phyloP scores from a whole-genome alignment of 2,888 invertebrate genomes.

The Zhengitettix transpicula region DNA sequence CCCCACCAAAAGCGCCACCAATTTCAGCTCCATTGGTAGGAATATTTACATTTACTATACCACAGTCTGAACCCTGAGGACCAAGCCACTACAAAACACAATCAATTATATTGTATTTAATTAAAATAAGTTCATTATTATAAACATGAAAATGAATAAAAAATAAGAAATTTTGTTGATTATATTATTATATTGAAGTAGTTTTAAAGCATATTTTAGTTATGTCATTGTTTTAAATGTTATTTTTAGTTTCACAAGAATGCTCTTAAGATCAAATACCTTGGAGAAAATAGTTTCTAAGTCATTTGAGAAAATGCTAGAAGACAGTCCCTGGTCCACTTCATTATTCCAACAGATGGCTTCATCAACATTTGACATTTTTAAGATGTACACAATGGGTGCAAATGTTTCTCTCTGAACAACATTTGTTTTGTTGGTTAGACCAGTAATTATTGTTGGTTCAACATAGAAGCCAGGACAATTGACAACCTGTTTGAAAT shows the following conservation, averaged over 20 bases:
- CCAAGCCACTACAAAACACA: constrained; percentile 58
- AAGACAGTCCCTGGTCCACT: constrained; percentile 91
- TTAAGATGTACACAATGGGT: constrained; percentile 89
- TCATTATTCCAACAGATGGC: constrained; percentile 89
- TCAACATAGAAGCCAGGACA: constrained; percentile 83
- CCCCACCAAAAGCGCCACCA: constrained; percentile 96
- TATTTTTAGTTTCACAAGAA: no score
- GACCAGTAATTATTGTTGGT: constrained; percentile 85
- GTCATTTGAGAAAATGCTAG: constrained; percentile 90
- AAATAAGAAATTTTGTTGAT: no score
- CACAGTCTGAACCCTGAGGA: constrained; percentile 93
- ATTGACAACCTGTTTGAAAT: constrained; percentile 42
- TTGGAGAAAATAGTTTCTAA: constrained; percentile 56
- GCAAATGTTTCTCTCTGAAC: constrained; percentile 92
- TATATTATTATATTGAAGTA: no score
- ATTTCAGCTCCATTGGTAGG: constrained; percentile 99
- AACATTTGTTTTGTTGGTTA: constrained; percentile 63
- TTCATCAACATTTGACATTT: constrained; percentile 61
- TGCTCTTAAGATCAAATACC: not conserved
- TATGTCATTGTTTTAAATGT: no score
- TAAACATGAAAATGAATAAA: no score
- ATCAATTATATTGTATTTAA: not conserved
- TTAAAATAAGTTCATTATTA: no score
- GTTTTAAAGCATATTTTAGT: no score
- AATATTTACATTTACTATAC: constrained; percentile 94